phyloP scores from a whole-genome alignment of 2,797 vertebrate genomes.

The Novumbra hubbsi region DNA sequence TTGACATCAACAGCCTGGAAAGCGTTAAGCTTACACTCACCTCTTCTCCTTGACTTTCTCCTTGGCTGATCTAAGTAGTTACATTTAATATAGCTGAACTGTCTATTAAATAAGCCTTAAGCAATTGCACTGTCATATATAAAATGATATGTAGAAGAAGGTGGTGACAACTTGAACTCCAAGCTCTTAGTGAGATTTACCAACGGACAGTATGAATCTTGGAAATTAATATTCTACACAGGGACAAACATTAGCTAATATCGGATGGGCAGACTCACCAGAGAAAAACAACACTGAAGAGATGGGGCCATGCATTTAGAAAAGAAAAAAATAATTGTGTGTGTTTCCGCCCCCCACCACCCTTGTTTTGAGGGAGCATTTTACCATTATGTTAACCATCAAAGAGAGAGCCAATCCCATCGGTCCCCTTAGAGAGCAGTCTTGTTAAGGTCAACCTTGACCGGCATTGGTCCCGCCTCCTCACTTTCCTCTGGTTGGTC shows the following conservation, averaged over 20 bases:
- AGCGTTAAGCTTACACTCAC: conserved; percentile 37
- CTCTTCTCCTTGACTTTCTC: conserved; percentile 28
- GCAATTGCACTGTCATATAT: conserved; percentile 14
- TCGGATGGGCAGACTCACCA: conserved; percentile 25
- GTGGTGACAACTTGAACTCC: conserved; percentile 16
- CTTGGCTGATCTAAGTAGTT: conserved; percentile 20
- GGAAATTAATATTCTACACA: conserved; percentile 44
- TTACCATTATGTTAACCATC: conserved; percentile 38
- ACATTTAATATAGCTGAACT: background rate
- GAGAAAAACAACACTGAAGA: conserved; percentile 42
- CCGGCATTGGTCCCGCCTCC: conserved; percentile 84
- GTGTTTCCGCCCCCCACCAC: conserved; percentile 34
- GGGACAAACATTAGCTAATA: conserved; percentile 19
- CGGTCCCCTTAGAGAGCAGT: conserved; percentile 78
- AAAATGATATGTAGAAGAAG: background rate
- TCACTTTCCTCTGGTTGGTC: conserved; percentile 73
- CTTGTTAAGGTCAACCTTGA: conserved; percentile 93
- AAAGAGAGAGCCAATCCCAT: conserved; percentile 27
- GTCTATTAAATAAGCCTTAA: conserved; percentile 33
- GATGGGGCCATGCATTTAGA: conserved; percentile 59
- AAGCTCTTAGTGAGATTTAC: conserved; percentile 15
- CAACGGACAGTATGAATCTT: conserved; percentile 15
- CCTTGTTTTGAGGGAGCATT: conserved; percentile 32
- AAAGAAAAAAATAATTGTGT: conserved; percentile 21
- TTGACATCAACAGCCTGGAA: conserved; percentile 33